Evolutionary conservation across 2,888 invertebrate species (phyloP), one percentile per base, ranked within the genome.

Genomic region (Formica aserva): DNA sequence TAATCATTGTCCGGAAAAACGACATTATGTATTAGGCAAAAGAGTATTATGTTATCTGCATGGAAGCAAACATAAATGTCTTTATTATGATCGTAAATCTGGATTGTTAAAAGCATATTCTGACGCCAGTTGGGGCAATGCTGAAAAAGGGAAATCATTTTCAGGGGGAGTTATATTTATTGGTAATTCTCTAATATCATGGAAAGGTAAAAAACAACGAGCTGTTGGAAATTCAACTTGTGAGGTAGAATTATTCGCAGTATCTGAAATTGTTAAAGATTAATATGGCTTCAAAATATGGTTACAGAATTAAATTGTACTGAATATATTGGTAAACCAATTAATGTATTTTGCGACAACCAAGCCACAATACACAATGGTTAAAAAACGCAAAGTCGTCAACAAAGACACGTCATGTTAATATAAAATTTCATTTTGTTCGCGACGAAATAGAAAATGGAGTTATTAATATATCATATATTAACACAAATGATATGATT

Each of bases 391-490:
- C 48, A 18, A 48, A 13, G 5, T 72, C 72, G 0, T 71, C 71
- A 52, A 72, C 13, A n/a, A 72, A 55, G n/a, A 72, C 72, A 2
- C 29, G 55, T 18, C 72, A 52, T 18, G 72, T 72, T 4, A 72
- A 72, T 32, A 3, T 72, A 55, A 72, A 55, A n/a, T 72, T 72
- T 55, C 72, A 72, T 32, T 72, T 72, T 72, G 72, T 72, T 15
- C 29, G 72, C 2, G 72, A 72, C 6, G 55, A 72, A 55, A 0
- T 72, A 11, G 72, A 72, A 18, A 72, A 41, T 13, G 32, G 32
- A 6, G 18, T 26, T 13, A 52, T 72, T 26, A 9, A 3, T 3
- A 22, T 72, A 1, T 18, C 3, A 8, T 52, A 72, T 55, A 18
- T 72, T 0, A 22, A 72, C 3, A 72, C 72, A 0, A 55, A 72